phyloP scores from a whole-genome alignment of 2,888 invertebrate species.

The Urechis unicinctus region DNA sequence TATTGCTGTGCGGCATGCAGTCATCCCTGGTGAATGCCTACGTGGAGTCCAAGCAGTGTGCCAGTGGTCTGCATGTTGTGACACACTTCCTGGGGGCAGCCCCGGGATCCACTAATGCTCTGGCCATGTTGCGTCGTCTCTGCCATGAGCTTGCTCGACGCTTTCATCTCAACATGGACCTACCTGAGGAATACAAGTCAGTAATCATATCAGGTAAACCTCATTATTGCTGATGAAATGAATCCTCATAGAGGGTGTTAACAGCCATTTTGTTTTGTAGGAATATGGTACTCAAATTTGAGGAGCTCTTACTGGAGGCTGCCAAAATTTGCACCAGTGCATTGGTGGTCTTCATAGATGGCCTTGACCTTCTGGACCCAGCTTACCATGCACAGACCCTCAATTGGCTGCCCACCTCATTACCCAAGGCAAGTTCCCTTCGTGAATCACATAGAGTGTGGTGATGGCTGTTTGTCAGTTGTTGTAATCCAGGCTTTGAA shows the following conservation, averaged over 20 bases:
- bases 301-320: constrained; percentile 31
- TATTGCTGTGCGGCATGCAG: constrained; percentile 18
- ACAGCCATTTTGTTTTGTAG: constrained; percentile 20
- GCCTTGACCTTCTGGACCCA: constrained; percentile 43
- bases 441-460: background rate
- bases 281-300: constrained; percentile 33
- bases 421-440: constrained; percentile 31
- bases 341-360: constrained; percentile 47
- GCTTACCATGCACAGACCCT: constrained; percentile 38
- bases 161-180: constrained; percentile 27
- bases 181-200: constrained; percentile 43
- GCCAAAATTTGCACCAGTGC: constrained; percentile 24
- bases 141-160: constrained; percentile 33
- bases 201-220: too few species aligned
- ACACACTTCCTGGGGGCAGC: constrained; percentile 44
- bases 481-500: background rate
- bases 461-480: background rate
- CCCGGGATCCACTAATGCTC: constrained; percentile 40
- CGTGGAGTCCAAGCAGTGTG: constrained; percentile 22
- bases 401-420: constrained; percentile 43
- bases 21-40: constrained; percentile 29
- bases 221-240: too few species aligned
- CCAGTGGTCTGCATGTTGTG: constrained; percentile 22
- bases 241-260: too few species aligned
- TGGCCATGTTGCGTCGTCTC: constrained; percentile 33